These are phyloP conservation scores for Drosophila nasuta DNA, from an alignment of 1,140 invertebrate genomes.

Conservation along the genomic window DNA sequence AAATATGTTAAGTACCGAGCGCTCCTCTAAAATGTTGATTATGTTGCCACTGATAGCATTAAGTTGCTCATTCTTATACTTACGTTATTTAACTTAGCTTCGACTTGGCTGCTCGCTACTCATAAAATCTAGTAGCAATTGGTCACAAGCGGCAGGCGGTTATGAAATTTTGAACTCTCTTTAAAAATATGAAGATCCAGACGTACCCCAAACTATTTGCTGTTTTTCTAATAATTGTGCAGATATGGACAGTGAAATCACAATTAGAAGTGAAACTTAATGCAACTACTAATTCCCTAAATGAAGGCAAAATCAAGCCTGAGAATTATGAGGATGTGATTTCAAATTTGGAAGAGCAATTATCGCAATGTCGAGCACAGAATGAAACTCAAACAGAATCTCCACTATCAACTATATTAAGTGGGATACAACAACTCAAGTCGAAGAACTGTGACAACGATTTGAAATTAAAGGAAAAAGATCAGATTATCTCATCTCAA, in stretches of 20 bases:
- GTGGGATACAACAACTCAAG: neutral
- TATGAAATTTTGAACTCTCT: too few relatives aligned
- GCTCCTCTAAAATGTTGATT: too few relatives aligned
- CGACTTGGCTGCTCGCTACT: too few relatives aligned
- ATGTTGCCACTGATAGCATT: too few relatives aligned
- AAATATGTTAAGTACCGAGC: too few relatives aligned
- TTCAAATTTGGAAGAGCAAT: slow-evolving; percentile 1
- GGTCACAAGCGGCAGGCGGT: too few relatives aligned
- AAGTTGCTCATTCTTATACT: too few relatives aligned
- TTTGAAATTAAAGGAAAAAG: neutral
- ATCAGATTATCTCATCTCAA: neutral
- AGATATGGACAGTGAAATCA: neutral
- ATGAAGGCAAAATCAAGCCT: neutral
- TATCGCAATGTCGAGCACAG: neutral
- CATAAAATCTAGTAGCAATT: too few relatives aligned
- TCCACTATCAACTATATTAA: neutral
- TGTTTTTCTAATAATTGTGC: neutral
- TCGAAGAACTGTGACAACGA: neutral
- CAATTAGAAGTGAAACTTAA: neutral
- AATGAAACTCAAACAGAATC: neutral
- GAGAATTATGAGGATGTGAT: neutral
- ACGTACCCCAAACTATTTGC: neutral
- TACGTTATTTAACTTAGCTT: too few relatives aligned
- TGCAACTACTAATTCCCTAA: neutral
- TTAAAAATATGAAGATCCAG: neutral